Evolutionary conservation across 2,888 invertebrate genomes (phyloP), one percentile per base, ranked within the genome.

Genomic region (Pheosia gnoma): DNA sequence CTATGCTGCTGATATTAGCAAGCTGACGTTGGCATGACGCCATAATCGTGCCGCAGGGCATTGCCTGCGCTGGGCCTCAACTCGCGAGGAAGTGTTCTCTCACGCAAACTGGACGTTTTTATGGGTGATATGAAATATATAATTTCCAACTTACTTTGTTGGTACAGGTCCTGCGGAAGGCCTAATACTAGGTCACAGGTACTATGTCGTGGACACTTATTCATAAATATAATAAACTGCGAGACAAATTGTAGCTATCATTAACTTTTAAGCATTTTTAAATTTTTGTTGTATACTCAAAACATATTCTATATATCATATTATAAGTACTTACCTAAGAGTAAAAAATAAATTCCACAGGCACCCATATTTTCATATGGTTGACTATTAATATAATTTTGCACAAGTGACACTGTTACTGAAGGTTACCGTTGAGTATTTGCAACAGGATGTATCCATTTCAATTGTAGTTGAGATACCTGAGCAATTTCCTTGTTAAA

Each of bases 11-110:
- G 82, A 83, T 87, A 85, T 86, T 88, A 86, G 82, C 83, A 82
- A 81, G 84, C 80, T 85, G 81, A 76, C 77, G 82, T 78, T 90
- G 91, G 91, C 90, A 80, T 73, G 65, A 68, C 75, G 90, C 91
- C 91, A 91, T 89, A 88, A 88, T 85, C 80, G 86, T 81, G 76
- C 74, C 75, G 79, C 75, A 78, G 81, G 81, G 82, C 80, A 79
- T 66, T 59, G 70, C 59, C 59, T 59, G 62, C 80, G 77, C 81
- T 83, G 81, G 82, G 80, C 80, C 81, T 81, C 81, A 65, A 79
- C 78, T 79, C 72, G 68, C 81, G 79, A 87, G 87, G 87, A 87
- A 87, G 67, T 68, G 67, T 68, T 70, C 58, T 65, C 66, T 70
- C 72, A 73, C 67, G 79, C 83, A 79, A 82, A 79, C 80, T 79